Evolutionary conservation across 2,888 invertebrate genomes (phyloP), one percentile per base, ranked within the genome.

Genomic region (Melanchra persicariae): DNA sequence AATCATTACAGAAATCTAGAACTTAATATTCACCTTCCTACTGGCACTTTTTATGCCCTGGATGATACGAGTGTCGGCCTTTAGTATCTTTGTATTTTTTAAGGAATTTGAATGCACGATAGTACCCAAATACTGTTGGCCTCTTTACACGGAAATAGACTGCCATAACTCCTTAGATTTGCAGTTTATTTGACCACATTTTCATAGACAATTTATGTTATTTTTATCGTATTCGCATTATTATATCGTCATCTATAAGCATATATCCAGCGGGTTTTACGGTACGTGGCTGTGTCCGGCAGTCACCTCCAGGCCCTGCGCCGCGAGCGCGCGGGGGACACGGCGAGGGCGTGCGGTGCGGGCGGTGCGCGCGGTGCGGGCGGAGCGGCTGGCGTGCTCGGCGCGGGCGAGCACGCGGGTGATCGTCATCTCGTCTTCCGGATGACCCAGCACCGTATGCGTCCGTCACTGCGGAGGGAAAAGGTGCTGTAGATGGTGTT

Each of bases 391-490:
- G 58, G 85, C 54, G 75, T 54, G 70, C 74, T 19, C 73, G 57
- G 72, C 57, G 74, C 65, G 54, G 47, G 47, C 61, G 85, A 81
- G 76, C 85, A 77, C 82, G 79, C 85, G 24, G 72, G 77, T 70
- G 79, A 26, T 68, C 84, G 95, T 95, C 95, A 95, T 87, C 95
- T 90, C 55, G 83, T 68, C 68, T 85, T 83, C 70, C 94, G 92
- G 37, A 95, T 58, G 26, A 92, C 91, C 94, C 93, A 95, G 75
- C 93, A 92, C 10, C 95, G 89, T 58, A 95, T 90, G 61, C 93
- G 92, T 0, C 95, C 95, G 81, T 94, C 93, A 77, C 95, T 95
- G 87, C 1, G 74, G 79, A 66, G 43, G 17, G 17, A 49, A 26
- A 1, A 1, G 2, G 19, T 0, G 10, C 26, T 72, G 8, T 26